These are phyloP conservation scores for Ditula angustiorana DNA, from an alignment of 2,888 invertebrate species.

Conservation along the genomic window DNA sequence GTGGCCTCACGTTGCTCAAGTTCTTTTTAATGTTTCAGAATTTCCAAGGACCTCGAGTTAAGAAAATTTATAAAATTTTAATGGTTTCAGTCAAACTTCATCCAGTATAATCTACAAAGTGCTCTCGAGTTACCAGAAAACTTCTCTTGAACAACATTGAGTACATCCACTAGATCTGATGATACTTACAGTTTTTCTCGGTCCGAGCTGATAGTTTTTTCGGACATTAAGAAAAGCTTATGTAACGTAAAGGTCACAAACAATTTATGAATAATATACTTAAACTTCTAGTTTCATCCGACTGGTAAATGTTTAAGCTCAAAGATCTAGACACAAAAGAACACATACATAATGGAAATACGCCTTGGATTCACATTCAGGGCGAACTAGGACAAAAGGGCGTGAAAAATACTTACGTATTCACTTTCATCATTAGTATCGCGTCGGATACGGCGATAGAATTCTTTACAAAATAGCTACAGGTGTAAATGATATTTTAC, in stretches of 20 bases:
- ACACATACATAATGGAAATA: slow-evolving; percentile 3
- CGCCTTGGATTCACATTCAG: not conserved
- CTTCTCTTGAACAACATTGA: not conserved
- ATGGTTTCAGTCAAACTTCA: slow-evolving; percentile 17
- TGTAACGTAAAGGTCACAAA: too few relatives aligned
- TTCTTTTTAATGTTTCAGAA: slow-evolving; percentile 26
- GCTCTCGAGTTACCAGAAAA: slow-evolving; percentile 10
- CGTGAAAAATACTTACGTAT: not conserved
- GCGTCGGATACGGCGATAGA: not conserved
- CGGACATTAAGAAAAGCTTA: too few relatives aligned
- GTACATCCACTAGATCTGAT: too few relatives aligned
- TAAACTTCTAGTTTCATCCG: not conserved
- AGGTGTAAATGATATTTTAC: slow-evolving; percentile 1
- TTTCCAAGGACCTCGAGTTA: slow-evolving; percentile 20
- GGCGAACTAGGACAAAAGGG: not conserved
- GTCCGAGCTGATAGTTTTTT: too few relatives aligned
- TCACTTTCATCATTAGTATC: not conserved
- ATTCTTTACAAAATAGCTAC: not conserved
- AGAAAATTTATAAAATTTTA: slow-evolving; percentile 14
- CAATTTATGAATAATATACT: not conserved
- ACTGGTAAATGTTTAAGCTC: not conserved
- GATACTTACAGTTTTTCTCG: too few relatives aligned
- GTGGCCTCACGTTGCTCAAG: slow-evolving; percentile 2
- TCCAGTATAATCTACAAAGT: not conserved
- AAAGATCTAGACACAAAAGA: not conserved